phyloP scores from a whole-genome alignment of 2,113 vertebrate genomes.

The Callipepla californica region DNA sequence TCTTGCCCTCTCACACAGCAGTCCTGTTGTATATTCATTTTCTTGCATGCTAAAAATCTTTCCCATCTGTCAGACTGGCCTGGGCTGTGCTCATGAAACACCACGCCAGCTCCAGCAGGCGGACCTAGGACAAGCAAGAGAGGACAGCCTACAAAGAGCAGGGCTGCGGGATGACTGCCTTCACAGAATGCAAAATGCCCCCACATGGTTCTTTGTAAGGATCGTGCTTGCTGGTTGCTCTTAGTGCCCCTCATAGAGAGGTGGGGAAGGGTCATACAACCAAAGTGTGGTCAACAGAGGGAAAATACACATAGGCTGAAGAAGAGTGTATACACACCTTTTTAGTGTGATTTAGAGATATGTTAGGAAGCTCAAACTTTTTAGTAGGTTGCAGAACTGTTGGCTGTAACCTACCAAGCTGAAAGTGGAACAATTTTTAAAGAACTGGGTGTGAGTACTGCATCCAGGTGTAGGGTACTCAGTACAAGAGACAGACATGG shows the following conservation, averaged over 20 bases:
- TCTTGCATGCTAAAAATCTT: neutral
- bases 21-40: rapidly evolving
- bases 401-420: neutral
- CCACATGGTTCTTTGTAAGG: neutral
- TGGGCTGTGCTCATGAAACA: rapidly evolving
- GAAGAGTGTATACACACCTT: neutral
- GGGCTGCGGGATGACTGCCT: neutral
- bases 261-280: neutral
- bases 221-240: rapidly evolving
- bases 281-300: rapidly evolving
- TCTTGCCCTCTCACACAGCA: neutral
- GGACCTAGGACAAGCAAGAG: neutral
- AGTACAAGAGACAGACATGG: too few relatives aligned
- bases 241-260: neutral
- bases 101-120: neutral
- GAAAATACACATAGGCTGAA: rapidly evolving
- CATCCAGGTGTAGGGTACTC: too few relatives aligned
- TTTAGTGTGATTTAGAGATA: neutral
- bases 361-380: neutral
- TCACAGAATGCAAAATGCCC: neutral
- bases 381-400: neutral
- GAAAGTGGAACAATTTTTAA: neutral
- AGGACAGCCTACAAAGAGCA: neutral
- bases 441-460: neutral
- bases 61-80: neutral